Percentiles rank a stretch among this genome's conserved stretches.
Evolutionary conservation across 2,797 vertebrate species (phyloP).

Genomic region (Epinephelus coioides): DNA sequence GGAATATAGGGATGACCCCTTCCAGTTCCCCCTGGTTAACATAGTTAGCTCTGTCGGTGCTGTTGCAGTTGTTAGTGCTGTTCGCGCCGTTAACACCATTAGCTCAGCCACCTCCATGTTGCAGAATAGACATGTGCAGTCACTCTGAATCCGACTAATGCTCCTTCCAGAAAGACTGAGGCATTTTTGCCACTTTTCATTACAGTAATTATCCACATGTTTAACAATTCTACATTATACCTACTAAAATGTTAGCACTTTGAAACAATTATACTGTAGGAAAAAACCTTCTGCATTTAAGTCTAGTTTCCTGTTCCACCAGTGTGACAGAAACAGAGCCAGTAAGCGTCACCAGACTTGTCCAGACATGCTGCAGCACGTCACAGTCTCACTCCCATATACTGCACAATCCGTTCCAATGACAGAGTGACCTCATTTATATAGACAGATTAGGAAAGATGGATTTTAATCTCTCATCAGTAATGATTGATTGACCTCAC

Average conservation of each 20-base stretch:
- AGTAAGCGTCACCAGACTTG: neutral
- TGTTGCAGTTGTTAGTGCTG: no score
- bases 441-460: conserved; percentile 12
- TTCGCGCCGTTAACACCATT: no score
- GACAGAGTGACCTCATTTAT: conserved; percentile 31
- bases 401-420: neutral
- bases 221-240: no score
- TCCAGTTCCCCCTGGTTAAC: no score
- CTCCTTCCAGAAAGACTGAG: neutral
- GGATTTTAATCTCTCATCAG: conserved; percentile 3
- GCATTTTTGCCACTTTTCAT: neutral
- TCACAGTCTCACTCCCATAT: neutral
- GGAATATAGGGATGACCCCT: no score
- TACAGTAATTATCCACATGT: neutral
- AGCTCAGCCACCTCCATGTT: no score
- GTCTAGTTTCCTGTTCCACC: neutral
- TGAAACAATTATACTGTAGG: neutral
- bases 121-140: no score
- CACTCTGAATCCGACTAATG: no score
- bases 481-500: conserved; percentile 4
- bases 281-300: neutral
- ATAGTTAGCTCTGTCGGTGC: no score
- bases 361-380: conserved; percentile 1
- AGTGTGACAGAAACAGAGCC: neutral
- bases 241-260: neutral